These are phyloP conservation scores for Harpagifer antarcticus DNA, from an alignment of 2,797 vertebrate genomes.

Conservation along the genomic window DNA sequence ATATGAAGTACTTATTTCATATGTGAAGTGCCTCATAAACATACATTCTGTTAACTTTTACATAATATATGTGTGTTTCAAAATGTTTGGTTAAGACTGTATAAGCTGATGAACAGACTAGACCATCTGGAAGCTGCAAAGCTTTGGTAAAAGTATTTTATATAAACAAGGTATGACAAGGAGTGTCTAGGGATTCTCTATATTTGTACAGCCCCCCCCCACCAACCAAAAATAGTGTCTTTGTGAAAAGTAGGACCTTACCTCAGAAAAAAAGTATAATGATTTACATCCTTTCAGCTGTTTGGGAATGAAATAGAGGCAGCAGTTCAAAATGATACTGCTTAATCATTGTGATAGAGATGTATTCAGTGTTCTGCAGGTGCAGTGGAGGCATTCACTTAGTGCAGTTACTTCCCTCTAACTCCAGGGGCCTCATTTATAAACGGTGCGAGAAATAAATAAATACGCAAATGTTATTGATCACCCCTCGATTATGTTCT, in stretches of 20 bases:
- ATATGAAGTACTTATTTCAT: slow-evolving; percentile 4
- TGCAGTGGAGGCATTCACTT: slow-evolving; percentile 37
- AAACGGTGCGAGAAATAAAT: too few species aligned
- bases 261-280: slow-evolving; percentile 31
- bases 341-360: slow-evolving; percentile 54
- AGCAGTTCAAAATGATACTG: slow-evolving; percentile 36
- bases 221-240: slow-evolving; percentile 39
- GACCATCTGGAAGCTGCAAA: slow-evolving; percentile 16
- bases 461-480: too few species aligned
- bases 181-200: slow-evolving; percentile 16
- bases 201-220: not conserved
- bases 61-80: not conserved
- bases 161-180: slow-evolving; percentile 34
- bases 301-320: slow-evolving; percentile 34
- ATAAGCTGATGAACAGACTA: slow-evolving; percentile 10
- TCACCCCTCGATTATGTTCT: too few species aligned
- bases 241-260: slow-evolving; percentile 50
- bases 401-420: slow-evolving; percentile 27
- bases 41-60: slow-evolving; percentile 2
- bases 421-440: not conserved
- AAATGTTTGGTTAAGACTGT: slow-evolving; percentile 12
- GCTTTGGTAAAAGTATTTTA: slow-evolving; percentile 13
- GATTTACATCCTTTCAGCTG: slow-evolving; percentile 40
- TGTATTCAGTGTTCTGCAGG: slow-evolving; percentile 27
- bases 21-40: slow-evolving; percentile 48